Evolutionary conservation across 2,113 vertebrate species (phyloP).

Genomic region (Lanius collurio): DNA sequence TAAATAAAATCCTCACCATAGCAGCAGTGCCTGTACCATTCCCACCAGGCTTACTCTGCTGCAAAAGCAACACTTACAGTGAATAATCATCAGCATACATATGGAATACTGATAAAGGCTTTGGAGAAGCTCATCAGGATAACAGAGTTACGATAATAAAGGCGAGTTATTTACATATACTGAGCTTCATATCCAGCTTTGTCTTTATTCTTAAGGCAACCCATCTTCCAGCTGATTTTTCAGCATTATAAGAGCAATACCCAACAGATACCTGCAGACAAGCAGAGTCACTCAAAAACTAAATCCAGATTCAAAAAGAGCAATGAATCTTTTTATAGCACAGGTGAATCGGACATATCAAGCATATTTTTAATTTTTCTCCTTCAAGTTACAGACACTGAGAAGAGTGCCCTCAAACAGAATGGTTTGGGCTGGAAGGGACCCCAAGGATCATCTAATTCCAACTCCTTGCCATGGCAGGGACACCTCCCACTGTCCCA

Average conservation of each 20-base stretch:
- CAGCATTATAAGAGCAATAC: background rate
- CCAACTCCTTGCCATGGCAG: background rate
- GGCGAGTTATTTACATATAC: background rate
- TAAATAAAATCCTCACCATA: background rate
- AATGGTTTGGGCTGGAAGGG: background rate
- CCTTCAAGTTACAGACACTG: background rate
- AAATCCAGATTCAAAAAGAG: background rate
- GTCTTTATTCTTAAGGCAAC: background rate
- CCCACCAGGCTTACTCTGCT: slow-evolving; percentile 10
- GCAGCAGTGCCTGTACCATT: background rate
- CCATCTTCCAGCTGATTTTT: background rate
- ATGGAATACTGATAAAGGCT: slow-evolving; percentile 1
- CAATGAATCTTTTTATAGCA: background rate
- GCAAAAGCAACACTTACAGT: background rate
- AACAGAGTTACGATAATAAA: background rate
- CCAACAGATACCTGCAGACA: background rate
- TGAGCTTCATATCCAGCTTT: background rate
- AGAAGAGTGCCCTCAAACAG: background rate
- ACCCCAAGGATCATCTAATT: background rate
- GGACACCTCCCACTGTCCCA: background rate
- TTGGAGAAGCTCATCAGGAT: background rate
- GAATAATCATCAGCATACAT: background rate
- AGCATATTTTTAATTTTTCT: background rate
- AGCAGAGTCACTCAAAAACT: rapidly evolving
- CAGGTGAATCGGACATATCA: background rate